These are phyloP conservation scores for Micropterix aruncella DNA, from an alignment of 2,888 invertebrate genomes.

Conservation along the genomic window DNA sequence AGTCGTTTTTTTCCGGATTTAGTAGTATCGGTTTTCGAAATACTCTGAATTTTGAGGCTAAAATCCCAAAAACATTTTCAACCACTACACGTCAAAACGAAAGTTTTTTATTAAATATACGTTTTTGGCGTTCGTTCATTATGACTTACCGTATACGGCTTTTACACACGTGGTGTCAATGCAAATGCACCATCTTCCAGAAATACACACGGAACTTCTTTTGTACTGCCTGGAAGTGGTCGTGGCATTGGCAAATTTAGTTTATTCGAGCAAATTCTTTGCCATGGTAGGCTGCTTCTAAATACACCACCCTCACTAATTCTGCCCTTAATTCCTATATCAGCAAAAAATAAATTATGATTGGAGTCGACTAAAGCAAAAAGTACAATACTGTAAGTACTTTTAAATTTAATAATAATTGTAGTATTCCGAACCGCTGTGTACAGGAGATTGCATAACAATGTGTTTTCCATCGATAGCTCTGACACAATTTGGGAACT, in stretches of 20 bases:
- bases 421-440: slow-evolving; percentile 15
- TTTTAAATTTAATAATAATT: slow-evolving; percentile 20
- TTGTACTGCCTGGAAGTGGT: slow-evolving; percentile 2
- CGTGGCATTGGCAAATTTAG: neutral
- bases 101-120: neutral
- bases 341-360: slow-evolving; percentile 17
- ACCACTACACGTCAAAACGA: neutral
- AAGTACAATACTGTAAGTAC: slow-evolving; percentile 15
- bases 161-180: neutral
- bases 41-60: neutral
- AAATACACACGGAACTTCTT: neutral
- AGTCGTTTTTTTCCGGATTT: neutral
- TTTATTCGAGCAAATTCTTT: slow-evolving; percentile 8
- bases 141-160: neutral
- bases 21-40: neutral
- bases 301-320: slow-evolving; percentile 14
- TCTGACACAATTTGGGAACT: slow-evolving; percentile 13
- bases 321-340: slow-evolving; percentile 17
- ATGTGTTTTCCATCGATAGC: slow-evolving; percentile 16
- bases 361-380: slow-evolving; percentile 16
- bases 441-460: slow-evolving; percentile 13
- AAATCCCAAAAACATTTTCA: neutral
- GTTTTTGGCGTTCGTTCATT: slow-evolving; percentile 1
- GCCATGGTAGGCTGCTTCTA: slow-evolving; percentile 11
- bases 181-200: neutral